Base-by-base conservation (phyloP, 2,797 vertebrate genomes). In the Esox masquinongy region DNA sequence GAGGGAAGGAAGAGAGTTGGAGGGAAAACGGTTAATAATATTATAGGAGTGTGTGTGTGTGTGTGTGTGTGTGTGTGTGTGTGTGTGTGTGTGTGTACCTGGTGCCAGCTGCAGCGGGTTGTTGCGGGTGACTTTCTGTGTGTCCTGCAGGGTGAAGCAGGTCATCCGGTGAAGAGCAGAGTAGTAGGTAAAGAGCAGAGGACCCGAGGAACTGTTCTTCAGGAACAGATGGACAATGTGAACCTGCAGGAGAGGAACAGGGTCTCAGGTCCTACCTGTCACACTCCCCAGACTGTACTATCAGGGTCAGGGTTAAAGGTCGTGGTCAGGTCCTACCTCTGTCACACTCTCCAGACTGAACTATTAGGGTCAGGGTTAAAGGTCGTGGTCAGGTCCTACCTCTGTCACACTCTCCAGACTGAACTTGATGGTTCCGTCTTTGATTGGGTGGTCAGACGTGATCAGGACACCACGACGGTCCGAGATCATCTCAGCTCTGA, bases 401-500 rank as follows among this genome's bases (percentile, higher is more conserved):
- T 6, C 73, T 19, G 70, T 3, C 0, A 74, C 8, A 0, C 0
- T 59, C 16, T 80, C 69, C 70, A 93, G 81, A 0, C 1, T 0
- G 56, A 95, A 77, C 56, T 36, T 36, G 43, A 96, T 89, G 16
- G 73, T 88, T 6, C 95, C 95, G 0, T 92, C 67, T 5, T 47
- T 19, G 15, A 78, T 66, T 67, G 77, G 81, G 0, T 5, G 24
- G 0, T 92, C 68, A 0, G 93, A 94, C 74, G 63, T 17, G 39
- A 98, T 93, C n/a, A 77, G 67, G 36, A 99, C 78, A 0, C 92
- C 94, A 0, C 90, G 72, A 86, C 96, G 96, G 80, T 93, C 91
- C 0, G 90, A 73, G 73, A 94, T 83, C 72, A 95, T 92, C 71
- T 87, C 66, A 14, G 84, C 47, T 87, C 97, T 99, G 87, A 0